phyloP scores from a whole-genome alignment of 2,888 invertebrate species.

The Ectemnius lituratus region DNA sequence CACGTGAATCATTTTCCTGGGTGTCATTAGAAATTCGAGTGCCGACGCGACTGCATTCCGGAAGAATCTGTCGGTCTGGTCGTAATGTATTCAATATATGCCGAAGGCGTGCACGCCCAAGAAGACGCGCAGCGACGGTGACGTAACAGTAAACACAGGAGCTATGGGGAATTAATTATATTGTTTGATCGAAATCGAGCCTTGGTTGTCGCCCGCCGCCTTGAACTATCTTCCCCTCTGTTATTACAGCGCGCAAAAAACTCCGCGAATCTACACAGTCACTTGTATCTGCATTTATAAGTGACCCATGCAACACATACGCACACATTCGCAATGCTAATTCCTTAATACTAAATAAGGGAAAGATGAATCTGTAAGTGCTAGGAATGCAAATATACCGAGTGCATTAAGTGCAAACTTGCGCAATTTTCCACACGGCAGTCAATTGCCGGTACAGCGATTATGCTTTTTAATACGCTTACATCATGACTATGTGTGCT shows the following conservation, averaged over 20 bases:
- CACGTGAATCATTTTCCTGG: background rate
- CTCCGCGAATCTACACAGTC: no score
- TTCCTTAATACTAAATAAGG: no score
- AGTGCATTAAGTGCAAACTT: no score
- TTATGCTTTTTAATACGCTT: no score
- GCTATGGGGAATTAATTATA: slow-evolving; percentile 33
- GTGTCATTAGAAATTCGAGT: slow-evolving; percentile 8
- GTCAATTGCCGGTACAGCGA: no score
- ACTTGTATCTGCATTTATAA: no score
- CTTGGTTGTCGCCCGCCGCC: slow-evolving; percentile 8
- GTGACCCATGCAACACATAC: no score
- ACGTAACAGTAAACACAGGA: slow-evolving; percentile 72
- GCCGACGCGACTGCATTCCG: slow-evolving; percentile 33
- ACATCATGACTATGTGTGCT: background rate
- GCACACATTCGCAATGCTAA: no score
- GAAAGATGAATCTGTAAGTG: no score
- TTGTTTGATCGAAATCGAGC: slow-evolving; percentile 19
- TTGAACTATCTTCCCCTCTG: background rate
- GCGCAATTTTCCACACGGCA: no score
- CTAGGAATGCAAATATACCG: no score
- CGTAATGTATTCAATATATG: slow-evolving; percentile 68
- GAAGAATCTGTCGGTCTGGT: slow-evolving; percentile 28
- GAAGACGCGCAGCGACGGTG: slow-evolving; percentile 54
- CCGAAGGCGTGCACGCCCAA: slow-evolving; percentile 53
- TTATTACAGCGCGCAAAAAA: no score